Base-by-base conservation (phyloP, 2,888 invertebrate species). In the Agrotis segetum region DNA sequence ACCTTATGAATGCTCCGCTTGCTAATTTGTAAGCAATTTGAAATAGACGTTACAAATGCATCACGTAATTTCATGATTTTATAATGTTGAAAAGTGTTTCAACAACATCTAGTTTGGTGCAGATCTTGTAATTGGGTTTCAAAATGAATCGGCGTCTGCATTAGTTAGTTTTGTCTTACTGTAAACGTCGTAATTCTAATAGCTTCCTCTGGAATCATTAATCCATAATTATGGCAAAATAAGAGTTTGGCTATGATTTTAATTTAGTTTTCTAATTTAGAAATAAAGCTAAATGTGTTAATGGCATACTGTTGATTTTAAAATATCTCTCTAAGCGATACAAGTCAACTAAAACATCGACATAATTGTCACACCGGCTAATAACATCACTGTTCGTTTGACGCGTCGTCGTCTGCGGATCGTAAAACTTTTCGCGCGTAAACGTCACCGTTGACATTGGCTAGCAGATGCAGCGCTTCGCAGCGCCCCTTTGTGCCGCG, bases 381-480 rank as follows among this genome's bases (percentile, higher is more conserved):
- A 79, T 87, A 85, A 88, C 94, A 88, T 87, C 94, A 92, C 94
- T 95, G 87, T 86, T 87, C 81, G 88, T 92, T 91, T 91, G 92
- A 91, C 92, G 91, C 92, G 88, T 88, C 87, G 91, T 90, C 93
- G 95, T 95, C 96, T 95, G 93, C 89, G 85, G 90, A 88, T 94
- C 95, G 92, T 96, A 96, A 95, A 96, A 94, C 95, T 96, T 94
- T 95, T 94, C 92, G 95, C 95, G 95, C 95, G 95, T 96, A 95
- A 96, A 96, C 92, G 95, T 96, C 96, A 94, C 91, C 87, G 90
- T 91, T 93, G 95, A 94, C 93, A 92, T 91, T 90, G 91, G 89
- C 86, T 88, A 95, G 94, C 95, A 94, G 95, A 94, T 95, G 95
- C 90, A 93, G 95, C 95, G 94, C 94, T 94, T 90, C 85, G 87